Conservation (phyloP, 2,113 vertebrate species). For the Onychorhynchus coronatus region DNA sequence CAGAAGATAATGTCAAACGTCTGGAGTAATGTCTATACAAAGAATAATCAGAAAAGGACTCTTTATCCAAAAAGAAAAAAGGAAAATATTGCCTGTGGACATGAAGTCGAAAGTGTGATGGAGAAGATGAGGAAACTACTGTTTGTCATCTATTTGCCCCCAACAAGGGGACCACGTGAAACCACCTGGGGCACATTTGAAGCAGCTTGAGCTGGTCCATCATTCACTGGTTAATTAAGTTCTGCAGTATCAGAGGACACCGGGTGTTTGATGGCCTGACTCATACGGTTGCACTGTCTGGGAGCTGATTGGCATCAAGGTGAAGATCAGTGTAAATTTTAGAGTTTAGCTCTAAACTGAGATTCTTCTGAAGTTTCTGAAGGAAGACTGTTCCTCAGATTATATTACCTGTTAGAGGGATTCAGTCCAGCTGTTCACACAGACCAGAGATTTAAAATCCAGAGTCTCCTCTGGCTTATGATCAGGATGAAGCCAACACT, state of each 20-base stretch:
- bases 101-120: background rate
- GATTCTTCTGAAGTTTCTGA: background rate
- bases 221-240: background rate
- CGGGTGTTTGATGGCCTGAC: too few relatives aligned
- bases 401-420: background rate
- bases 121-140: background rate
- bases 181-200: background rate
- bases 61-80: background rate
- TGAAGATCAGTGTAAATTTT: background rate
- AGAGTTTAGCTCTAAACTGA: background rate
- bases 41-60: background rate
- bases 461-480: background rate
- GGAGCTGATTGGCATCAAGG: background rate
- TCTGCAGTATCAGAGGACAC: background rate
- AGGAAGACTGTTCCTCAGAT: background rate
- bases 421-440: background rate
- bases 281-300: background rate
- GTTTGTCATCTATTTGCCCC: background rate
- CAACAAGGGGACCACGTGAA: background rate
- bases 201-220: background rate
- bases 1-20: background rate
- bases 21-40: background rate
- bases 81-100: background rate
- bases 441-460: background rate
- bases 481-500: background rate